Conservation (phyloP, 2,113 vertebrate species). For the Orthonyx spaldingii region DNA sequence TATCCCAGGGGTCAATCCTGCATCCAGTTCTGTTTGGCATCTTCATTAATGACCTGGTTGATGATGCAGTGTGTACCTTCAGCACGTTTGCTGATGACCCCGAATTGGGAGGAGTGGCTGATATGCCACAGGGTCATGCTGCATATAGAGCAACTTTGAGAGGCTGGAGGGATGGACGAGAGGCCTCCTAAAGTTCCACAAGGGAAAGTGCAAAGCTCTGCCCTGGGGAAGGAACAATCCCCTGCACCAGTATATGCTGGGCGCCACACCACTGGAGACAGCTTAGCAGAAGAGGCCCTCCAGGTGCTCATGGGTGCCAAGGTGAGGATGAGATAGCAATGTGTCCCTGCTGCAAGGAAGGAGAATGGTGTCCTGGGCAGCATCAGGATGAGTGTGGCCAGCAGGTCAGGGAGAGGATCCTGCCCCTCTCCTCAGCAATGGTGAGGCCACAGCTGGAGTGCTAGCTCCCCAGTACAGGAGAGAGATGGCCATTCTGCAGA, state of each 20-base stretch:
- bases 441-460: neutral
- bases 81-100: neutral
- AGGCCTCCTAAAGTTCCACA: neutral
- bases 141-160: neutral
- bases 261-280: neutral
- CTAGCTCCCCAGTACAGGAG: neutral
- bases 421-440: neutral
- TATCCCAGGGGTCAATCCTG: neutral
- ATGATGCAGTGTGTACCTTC: neutral
- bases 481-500: neutral
- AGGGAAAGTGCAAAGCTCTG: neutral
- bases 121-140: neutral
- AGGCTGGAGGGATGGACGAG: neutral
- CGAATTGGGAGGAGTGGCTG: neutral
- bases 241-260: neutral
- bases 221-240: fast-evolving
- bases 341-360: neutral
- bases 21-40: neutral
- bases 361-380: neutral
- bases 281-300: neutral
- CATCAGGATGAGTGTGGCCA: neutral
- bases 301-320: neutral
- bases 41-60: neutral
- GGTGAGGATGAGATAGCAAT: neutral
- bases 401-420: neutral